Base-by-base conservation (phyloP, 2,888 invertebrate species). In the Scaptomyza reducta region DNA sequence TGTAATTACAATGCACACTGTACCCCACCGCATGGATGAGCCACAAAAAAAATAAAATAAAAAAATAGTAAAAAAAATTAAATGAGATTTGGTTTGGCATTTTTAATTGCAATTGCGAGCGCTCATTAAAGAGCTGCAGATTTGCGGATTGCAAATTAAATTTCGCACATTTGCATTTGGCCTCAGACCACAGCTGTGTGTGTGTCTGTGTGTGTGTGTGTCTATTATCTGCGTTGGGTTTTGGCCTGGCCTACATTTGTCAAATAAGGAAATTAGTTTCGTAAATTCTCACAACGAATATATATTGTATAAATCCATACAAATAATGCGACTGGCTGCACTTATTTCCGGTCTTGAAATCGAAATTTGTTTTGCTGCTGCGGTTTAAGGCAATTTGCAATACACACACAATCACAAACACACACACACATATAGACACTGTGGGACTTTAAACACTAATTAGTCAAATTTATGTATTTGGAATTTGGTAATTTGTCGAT, bases 401-500 rank as follows among this genome's bases (percentile, higher is more conserved):
- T 14, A 29, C 46, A 45, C 25, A 22, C 9, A 35, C 14, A 1
- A 44, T 44, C 42, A 35, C 42, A 45, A 14, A 11, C 7, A 22
- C 18, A 35, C 10, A 31, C 16, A 31, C 10, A 70, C 64, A 74
- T 35, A 38, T 31, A 44, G 25, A 10, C 64, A 22, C 7, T 41
- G 74, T 73, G 69, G 38, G 14, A 81, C 83, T 77, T 84, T 84
- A 83, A 81, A 66, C 70, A 65, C 77, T 77, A 84, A 84, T 84
- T 84, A 85, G 77, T 73, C 85, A 66, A 40, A 75, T 73, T 79
- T 73, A 74, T 67, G 67, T 57, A 41, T 64, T 59, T 74, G 49
- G 64, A 74, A 76, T 85, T 83, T 80, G 70, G 73, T 74, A 86
- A 80, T 83, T 86, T 83, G 79, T 49, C 77, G 58, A 79, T 74